Percentiles rank a stretch among this genome's conserved stretches.
phyloP scores from a whole-genome alignment of 2,888 invertebrate species.

The Priapulus caudatus region DNA sequence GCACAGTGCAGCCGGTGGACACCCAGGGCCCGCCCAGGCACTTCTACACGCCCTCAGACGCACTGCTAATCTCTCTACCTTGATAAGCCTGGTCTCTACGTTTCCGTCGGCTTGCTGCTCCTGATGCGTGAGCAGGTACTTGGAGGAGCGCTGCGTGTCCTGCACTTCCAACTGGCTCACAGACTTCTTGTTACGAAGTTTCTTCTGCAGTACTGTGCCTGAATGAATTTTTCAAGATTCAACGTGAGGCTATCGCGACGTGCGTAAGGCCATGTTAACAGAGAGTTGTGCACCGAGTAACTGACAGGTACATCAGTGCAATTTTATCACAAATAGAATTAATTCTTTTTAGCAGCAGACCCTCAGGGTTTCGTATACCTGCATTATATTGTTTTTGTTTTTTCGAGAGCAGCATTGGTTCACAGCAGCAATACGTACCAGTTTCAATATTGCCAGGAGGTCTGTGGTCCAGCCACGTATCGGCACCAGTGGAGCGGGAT shows the following conservation, averaged over 20 bases:
- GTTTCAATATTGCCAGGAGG: slow-evolving; percentile 57
- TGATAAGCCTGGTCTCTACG: slow-evolving; percentile 79
- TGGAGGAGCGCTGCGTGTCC: slow-evolving; percentile 52
- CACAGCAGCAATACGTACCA: too few relatives aligned
- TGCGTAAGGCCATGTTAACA: background rate
- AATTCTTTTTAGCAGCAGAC: too few relatives aligned
- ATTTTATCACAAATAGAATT: too few relatives aligned
- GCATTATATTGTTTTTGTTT: too few relatives aligned
- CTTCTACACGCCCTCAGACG: too few relatives aligned
- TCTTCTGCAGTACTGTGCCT: slow-evolving; percentile 75
- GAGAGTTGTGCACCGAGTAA: too few relatives aligned
- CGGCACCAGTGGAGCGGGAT: slow-evolving; percentile 63
- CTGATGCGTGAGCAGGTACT: slow-evolving; percentile 85
- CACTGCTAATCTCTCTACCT: too few relatives aligned
- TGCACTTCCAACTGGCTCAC: slow-evolving; percentile 67
- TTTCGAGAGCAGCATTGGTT: too few relatives aligned
- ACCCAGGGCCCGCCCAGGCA: too few relatives aligned
- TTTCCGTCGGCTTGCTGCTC: slow-evolving; percentile 83
- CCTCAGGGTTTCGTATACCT: too few relatives aligned
- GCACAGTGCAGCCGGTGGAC: too few relatives aligned
- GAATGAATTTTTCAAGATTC: slow-evolving; percentile 8
- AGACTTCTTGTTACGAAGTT: slow-evolving; percentile 61
- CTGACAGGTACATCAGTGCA: too few relatives aligned
- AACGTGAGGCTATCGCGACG: background rate
- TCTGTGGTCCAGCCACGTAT: slow-evolving; percentile 77